Evolutionary conservation across 2,113 vertebrate species (phyloP), one percentile per base, ranked within the genome.

Genomic region (Catharus fuscescens): DNA sequence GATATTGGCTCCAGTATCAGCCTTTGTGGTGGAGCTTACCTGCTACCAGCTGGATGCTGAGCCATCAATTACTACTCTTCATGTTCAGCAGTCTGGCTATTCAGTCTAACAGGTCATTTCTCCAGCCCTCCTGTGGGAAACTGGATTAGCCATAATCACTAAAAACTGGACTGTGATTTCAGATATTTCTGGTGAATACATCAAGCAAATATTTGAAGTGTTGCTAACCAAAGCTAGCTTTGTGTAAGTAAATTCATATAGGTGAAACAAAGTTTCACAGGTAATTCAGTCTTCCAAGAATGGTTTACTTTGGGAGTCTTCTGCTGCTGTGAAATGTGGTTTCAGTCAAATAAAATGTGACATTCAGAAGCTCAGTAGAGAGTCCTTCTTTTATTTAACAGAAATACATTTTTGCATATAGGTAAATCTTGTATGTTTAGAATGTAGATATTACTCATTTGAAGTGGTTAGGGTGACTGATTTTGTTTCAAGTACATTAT

Each of bases 21-120:
- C 36, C 20, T 67, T 60, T 32, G 10, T 56, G 69, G 32, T 60
- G 45, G 29, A 73, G 8, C 40, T 53, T 44, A 24, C 18, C 10
- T 6, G 7, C 50, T 73, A 3, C 23, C 31, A 50, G 28, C 38
- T 62, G 50, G 40, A 5, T 73, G 40, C 36, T 54, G 69, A 59
- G 28, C 32, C n/a, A 6, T 36, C 1, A 1, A 0, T 45, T 42
- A 10, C 44, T 67, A 32, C 10, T 28, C 26, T 67, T 48, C 21
- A 64, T 23, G 25, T 14, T 76, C 40, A 38, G 48, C 53, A 56
- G 32, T 47, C 20, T 9, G 9, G 52, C 47, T 15, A 6, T 50
- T 47, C 40, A 60, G 12, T 67, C 16, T 16, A 25, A 59, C 9
- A 62, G 26, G 21, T 18, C 18, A 5, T 56, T 82, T 81, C 52